These are phyloP conservation scores for Diachasmimorpha longicaudata DNA, from an alignment of 1,140 invertebrate genomes.

Conservation along the genomic window DNA sequence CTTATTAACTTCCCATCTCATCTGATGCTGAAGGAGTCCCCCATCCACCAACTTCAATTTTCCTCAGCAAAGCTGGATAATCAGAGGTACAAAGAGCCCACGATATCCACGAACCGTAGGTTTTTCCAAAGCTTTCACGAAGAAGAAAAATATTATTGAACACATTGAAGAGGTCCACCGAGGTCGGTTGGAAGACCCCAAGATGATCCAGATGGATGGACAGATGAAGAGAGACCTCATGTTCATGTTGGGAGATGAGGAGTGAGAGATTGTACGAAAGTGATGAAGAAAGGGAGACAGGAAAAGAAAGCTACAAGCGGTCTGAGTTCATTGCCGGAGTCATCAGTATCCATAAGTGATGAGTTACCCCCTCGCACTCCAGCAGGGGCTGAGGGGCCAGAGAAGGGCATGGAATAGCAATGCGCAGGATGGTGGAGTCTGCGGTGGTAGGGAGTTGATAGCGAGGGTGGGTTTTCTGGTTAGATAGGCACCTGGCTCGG, in stretches of 20 bases:
- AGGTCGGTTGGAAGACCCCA: background rate
- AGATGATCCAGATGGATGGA: constrained; percentile 1
- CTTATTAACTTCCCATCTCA: constrained; percentile 31
- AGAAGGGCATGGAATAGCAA: background rate
- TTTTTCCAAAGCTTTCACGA: constrained; percentile 29
- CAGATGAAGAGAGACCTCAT: constrained; percentile 4
- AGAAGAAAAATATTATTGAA: constrained; percentile 58
- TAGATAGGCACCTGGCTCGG: constrained; percentile 55
- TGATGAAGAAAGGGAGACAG: background rate
- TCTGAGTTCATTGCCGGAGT: constrained; percentile 63
- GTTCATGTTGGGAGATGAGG: background rate
- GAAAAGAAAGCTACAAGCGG: constrained; percentile 33
- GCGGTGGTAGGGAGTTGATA: constrained; percentile 24
- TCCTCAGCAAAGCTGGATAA: constrained; percentile 4
- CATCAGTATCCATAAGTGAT: constrained; percentile 65
- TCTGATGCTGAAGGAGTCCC: constrained; percentile 28
- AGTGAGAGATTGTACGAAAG: background rate
- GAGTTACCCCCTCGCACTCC: constrained; percentile 51
- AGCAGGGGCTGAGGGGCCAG: constrained; percentile 21
- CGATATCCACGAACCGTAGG: constrained; percentile 22
- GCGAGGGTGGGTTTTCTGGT: constrained; percentile 30
- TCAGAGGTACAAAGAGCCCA: constrained; percentile 11
- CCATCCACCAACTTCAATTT: constrained; percentile 20
- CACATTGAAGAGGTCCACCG: constrained; percentile 10
- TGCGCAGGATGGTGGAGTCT: constrained; percentile 18